Percentiles rank a stretch among this genome's conserved stretches.
phyloP scores from a whole-genome alignment of 2,888 invertebrate species.

The Dryadula phaetusa region DNA sequence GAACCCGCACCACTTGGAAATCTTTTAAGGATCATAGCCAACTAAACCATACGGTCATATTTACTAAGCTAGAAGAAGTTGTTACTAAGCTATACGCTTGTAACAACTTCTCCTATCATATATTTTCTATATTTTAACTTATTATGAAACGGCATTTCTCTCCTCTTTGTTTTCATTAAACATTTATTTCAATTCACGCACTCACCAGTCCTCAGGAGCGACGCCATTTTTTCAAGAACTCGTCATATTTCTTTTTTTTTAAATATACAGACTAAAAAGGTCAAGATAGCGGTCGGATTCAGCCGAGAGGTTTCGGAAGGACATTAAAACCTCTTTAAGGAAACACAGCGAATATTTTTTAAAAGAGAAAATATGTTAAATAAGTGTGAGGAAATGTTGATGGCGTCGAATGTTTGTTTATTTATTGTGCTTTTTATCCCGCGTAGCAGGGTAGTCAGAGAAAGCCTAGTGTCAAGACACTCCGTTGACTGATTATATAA shows the following conservation, averaged over 20 bases:
- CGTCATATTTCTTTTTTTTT: slow-evolving; percentile 67
- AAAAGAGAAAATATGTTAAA: slow-evolving; percentile 30
- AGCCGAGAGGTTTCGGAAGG: slow-evolving; percentile 42
- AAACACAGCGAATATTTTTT: slow-evolving; percentile 35
- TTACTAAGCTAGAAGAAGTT: too few relatives aligned
- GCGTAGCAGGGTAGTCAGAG: too few relatives aligned
- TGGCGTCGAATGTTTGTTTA: slow-evolving; percentile 11
- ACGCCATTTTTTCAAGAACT: slow-evolving; percentile 64
- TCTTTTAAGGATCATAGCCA: too few relatives aligned
- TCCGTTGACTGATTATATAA: too few relatives aligned
- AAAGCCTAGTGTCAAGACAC: too few relatives aligned
- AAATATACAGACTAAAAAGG: slow-evolving; percentile 65
- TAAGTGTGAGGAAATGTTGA: slow-evolving; percentile 12
- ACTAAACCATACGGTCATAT: too few relatives aligned
- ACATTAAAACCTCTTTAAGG: slow-evolving; percentile 45
- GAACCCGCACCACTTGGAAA: too few relatives aligned
- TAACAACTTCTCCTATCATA: too few relatives aligned
- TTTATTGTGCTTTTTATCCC: slow-evolving; percentile 1
- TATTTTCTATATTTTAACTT: background rate
- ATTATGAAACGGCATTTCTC: slow-evolving; percentile 2
- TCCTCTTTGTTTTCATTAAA: slow-evolving; percentile 13
- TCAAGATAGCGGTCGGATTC: slow-evolving; percentile 54
- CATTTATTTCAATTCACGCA: slow-evolving; percentile 33
- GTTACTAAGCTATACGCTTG: too few relatives aligned
- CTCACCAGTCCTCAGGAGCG: slow-evolving; percentile 37